Percentiles rank a stretch among this genome's conserved stretches.
These are phyloP conservation scores for Corvus hawaiiensis DNA, from an alignment of 2,113 vertebrate genomes.

Conservation along the genomic window DNA sequence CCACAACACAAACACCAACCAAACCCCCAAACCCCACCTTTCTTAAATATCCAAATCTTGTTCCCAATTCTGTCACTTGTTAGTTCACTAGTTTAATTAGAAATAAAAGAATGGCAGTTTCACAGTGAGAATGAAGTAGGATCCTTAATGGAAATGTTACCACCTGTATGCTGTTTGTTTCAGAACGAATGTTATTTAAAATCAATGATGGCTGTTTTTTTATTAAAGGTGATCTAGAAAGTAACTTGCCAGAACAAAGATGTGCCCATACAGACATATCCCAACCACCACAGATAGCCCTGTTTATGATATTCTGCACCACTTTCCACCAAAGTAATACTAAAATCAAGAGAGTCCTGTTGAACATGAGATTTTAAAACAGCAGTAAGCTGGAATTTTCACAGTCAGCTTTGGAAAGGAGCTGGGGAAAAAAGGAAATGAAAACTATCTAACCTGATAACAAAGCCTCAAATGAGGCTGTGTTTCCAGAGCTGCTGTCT, in stretches of 20 bases:
- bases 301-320: neutral
- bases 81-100: neutral
- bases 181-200: neutral
- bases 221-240: neutral
- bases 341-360: neutral
- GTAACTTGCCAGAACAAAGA: neutral
- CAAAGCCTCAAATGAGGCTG: neutral
- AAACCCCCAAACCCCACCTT: neutral
- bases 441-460: neutral
- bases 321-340: neutral
- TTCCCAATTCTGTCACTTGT: neutral
- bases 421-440: neutral
- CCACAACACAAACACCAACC: neutral
- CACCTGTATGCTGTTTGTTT: neutral
- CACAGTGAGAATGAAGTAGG: neutral
- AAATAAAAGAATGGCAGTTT: neutral
- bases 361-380: neutral
- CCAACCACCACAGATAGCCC: neutral
- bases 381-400: neutral
- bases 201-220: rapidly evolving
- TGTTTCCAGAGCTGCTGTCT: neutral
- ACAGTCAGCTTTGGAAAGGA: neutral
- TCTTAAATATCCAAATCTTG: neutral
- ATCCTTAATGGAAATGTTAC: neutral
- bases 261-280: rapidly evolving